Percentiles rank a stretch among this genome's conserved stretches.
These are phyloP conservation scores for Guaruba guarouba DNA, from an alignment of 2,113 vertebrate species.

Conservation along the genomic window DNA sequence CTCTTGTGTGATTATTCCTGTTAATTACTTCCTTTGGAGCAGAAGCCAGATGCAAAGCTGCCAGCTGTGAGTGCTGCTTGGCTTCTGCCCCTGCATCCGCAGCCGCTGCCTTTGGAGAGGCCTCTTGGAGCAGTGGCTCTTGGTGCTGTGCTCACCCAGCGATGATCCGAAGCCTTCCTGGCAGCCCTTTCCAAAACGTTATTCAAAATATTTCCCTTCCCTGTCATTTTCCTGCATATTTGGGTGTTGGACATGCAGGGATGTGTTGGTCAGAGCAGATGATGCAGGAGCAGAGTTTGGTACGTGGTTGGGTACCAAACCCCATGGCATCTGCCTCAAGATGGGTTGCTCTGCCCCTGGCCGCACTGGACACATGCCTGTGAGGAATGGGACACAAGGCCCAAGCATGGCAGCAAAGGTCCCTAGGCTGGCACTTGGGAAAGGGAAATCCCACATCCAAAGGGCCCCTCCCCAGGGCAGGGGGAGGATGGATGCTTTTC, in stretches of 20 bases:
- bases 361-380: rapidly evolving
- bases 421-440: rapidly evolving
- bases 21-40: not conserved
- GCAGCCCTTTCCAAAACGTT: not conserved
- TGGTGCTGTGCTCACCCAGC: rapidly evolving
- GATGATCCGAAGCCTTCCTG: not conserved
- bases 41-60: not conserved
- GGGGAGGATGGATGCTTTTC: not conserved
- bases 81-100: not conserved
- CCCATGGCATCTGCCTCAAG: rapidly evolving
- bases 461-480: no score
- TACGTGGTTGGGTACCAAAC: not conserved
- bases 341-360: not conserved
- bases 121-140: not conserved
- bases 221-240: not conserved
- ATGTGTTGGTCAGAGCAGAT: not conserved
- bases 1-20: not conserved
- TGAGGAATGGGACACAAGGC: not conserved
- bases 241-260: rapidly evolving
- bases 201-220: not conserved
- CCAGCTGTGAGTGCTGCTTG: not conserved
- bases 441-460: not conserved
- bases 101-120: not conserved
- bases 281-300: not conserved
- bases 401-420: not conserved